Conservation (phyloP, 2,113 vertebrate genomes). For the Sebastes schlegelii region DNA sequence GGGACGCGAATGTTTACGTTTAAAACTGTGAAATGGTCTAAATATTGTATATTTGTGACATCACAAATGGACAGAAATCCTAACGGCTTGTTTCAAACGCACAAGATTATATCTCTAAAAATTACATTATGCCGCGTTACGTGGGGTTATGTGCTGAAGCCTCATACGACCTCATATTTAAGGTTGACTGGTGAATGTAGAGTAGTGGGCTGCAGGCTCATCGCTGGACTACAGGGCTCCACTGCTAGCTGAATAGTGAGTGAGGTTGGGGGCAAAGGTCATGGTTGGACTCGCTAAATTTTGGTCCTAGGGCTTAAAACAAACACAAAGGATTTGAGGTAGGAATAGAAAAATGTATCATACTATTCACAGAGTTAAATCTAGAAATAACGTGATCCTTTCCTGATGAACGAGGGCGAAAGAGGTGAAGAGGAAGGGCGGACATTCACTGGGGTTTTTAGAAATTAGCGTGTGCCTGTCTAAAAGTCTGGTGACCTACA, state of each 20-base stretch:
- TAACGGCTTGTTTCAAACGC: no score
- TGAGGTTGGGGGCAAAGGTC: conserved; percentile 41
- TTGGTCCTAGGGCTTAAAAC: conserved; percentile 34
- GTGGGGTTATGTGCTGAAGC: background rate
- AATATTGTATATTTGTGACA: no score
- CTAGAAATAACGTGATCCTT: conserved; percentile 23
- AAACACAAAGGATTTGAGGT: conserved; percentile 38
- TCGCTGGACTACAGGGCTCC: background rate
- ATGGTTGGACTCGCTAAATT: conserved; percentile 42
- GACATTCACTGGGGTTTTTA: conserved; percentile 44
- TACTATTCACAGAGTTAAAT: conserved; percentile 14
- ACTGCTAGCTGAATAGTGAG: conserved; percentile 1
- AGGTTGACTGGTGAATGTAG: conserved; percentile 2
- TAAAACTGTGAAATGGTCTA: no score
- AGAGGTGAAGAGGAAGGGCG: conserved; percentile 27
- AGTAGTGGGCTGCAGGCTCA: background rate
- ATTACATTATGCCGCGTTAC: background rate
- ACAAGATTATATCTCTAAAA: background rate
- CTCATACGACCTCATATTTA: background rate
- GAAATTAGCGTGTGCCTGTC: conserved; percentile 51
- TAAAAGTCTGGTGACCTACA: conserved; percentile 75
- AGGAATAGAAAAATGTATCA: conserved; percentile 41
- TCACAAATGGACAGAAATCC: no score
- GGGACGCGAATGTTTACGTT: no score
- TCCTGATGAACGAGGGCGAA: conserved; percentile 39